Evolutionary conservation across 2,888 invertebrate species (phyloP).

Genomic region (Azorinus chamasolen): DNA sequence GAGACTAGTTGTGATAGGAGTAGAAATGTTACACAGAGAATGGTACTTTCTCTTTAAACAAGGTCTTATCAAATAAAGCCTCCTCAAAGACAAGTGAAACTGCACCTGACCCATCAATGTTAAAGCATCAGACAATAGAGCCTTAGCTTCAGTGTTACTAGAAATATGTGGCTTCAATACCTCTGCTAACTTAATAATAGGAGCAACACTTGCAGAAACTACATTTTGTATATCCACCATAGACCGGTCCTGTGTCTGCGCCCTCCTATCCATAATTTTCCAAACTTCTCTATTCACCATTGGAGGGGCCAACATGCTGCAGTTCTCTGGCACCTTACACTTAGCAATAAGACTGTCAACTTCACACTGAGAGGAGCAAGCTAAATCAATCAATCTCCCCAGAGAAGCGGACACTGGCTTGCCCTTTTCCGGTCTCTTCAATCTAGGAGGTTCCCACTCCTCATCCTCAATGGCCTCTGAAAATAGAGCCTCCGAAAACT

Average conservation of each 20-base stretch:
- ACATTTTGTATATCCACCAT: conserved; percentile 34
- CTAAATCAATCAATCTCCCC: conserved; percentile 22
- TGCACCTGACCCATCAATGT: conserved; percentile 30
- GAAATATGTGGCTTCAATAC: background rate
- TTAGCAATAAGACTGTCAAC: conserved; percentile 14
- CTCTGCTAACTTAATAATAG: conserved; percentile 15
- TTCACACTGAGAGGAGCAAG: conserved; percentile 23
- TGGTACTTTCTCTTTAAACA: conserved; percentile 26
- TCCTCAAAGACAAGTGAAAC: conserved; percentile 18
- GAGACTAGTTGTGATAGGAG: conserved; percentile 5
- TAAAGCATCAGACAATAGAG: conserved; percentile 6
- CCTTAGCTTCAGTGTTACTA: conserved; percentile 8
- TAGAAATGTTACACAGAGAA: too few species aligned
- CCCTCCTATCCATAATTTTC: conserved; percentile 25
- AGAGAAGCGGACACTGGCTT: conserved; percentile 12
- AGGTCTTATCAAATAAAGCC: conserved; percentile 23
- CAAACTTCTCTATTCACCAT: conserved; percentile 29
- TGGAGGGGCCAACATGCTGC: conserved; percentile 14
- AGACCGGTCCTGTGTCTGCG: conserved; percentile 9
- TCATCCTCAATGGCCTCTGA: too few species aligned
- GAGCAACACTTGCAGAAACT: conserved; percentile 1
- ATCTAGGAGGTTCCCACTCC: too few species aligned
- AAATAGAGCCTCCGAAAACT: too few species aligned
- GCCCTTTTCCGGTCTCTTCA: conserved; percentile 12
- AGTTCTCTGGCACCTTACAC: conserved; percentile 27